Base-by-base conservation (phyloP, 2,797 vertebrate species). In the Ctenopoma kingsleyae region DNA sequence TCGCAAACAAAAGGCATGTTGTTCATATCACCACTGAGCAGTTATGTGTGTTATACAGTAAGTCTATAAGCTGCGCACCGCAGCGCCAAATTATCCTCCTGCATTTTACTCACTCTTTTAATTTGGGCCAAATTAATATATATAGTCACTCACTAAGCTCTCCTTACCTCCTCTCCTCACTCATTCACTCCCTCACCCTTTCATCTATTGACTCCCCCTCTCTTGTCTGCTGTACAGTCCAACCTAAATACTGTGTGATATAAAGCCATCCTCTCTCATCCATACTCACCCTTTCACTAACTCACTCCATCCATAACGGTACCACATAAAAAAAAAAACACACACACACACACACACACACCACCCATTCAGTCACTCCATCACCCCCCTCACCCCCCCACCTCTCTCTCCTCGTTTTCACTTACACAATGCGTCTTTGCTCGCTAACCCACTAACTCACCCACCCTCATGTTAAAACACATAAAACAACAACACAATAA, bases 1-100 rank as follows among this genome's bases (percentile, higher is more conserved):
- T 32, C 12, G n/a, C 27, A 75, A 59, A 85, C 81, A 87, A 81
- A 48, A 50, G 53, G 5, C 40, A 56, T 22, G 47, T 15, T 69
- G 27, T 55, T 27, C 15, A 66, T 27, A 17, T 46, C 10, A 71
- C 16, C 30, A 32, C 1, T 8, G 10, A 67, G 38, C 38, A 36
- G 20, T 1, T 7, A 43, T 41, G 49, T 66, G 53, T 30, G 11
- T 74, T 47, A 48, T 22, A 41, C 46, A 13, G 9, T 49, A 3
- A n/a, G 13, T 23, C 9, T 35, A 27, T 8, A 36, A n/a, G 35
- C 52, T 25, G 6, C 22, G 52, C 50, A 11, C 16, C 40, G 55
- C 32, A 41, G n/a, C 7, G 23, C n/a, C 25, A 15, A 19, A 47
- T 55, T 16, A 57, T 6, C 25, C 4, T 8, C 63, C 43, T 16